Base-by-base conservation (phyloP, 1,140 invertebrate genomes). In the Octopus bimaculoides region DNA sequence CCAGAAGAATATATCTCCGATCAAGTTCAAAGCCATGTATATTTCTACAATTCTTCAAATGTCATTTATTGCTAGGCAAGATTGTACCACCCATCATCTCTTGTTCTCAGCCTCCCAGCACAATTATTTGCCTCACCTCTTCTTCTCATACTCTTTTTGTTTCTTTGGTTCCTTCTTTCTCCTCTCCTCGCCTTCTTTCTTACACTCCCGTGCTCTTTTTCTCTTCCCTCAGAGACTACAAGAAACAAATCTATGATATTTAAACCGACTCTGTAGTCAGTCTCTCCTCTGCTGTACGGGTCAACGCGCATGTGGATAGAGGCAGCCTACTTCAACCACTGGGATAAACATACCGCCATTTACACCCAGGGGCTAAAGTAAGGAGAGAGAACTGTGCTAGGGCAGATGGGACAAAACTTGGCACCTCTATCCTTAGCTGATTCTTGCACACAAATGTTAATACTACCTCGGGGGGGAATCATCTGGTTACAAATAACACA, bases 111-210 rank as follows among this genome's bases (percentile, higher is more conserved):
- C 26, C 66, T 71, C 66, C 26, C 66, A 9, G 56, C 17, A 12
- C 17, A 78, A 78, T 78, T 78, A 61, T 78, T 78, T 52, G 61
- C 52, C 77, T 41, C n/a, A 41, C 52, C 69, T 61, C 55, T 41
- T 61, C 12, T 14, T 61, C n/a, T 52, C 78, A 17, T n/a, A 10
- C 9, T 74, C 71, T n/a, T 71, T 54, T 17, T 55, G n/a, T n/a
- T 55, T 17, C 78, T 10, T 53, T 73, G 5, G 4, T 17, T 54
- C 12, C n/a, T 26, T 74, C 52, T 52, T 75, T 7, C 61, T 54
- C 78, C 20, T 9, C n/a, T 41, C n/a, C 5, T 7, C 52, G n/a
- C 20, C 17, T 61, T 61, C 56, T 9, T 61, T 61, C 56, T 61
- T 61, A 12, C 9, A 12, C 56, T 12, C 17, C 17, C 9, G 9